Base-by-base conservation (phyloP, 2,888 invertebrate genomes). In the Epistrophe grossulariae region DNA sequence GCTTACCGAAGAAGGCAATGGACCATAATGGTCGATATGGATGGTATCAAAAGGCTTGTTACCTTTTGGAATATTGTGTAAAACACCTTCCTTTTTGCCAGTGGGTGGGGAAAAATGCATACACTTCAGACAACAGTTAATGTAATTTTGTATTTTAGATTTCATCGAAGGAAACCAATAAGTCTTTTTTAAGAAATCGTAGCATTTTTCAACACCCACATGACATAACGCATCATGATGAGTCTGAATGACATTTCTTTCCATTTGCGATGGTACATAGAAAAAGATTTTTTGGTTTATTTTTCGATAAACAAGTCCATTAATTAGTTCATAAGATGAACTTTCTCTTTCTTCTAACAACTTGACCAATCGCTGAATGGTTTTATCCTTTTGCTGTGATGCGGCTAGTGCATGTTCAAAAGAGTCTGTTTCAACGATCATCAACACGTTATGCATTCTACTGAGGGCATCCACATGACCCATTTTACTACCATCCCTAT, bases 81-180 rank as follows among this genome's bases (percentile, higher is more conserved):
- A 31, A 8, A 35, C 11, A 10, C 59, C 35, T n/a, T 59, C 57
- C 10, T 59, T 59, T 17, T 59, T 59, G 3, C 57, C 57, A 17
- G 57, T 35, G 0, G n/a, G 57, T 17, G 57, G 31, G 3, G 57
- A 59, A 31, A 59, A 59, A 17, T 59, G n/a, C 13, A 59, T 35
- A 9, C 57, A 59, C 11, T 40, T 40, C 40, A 40, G 40, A 40
- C 10, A 40, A 40, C 40, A 57, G n/a, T 31, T 57, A 28, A 57
- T 57, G n/a, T 57, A 57, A 15, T 8, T 15, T 31, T 57, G 31
- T 40, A 59, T 59, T 59, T 59, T 59, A n/a, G 59, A 13, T n/a
- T 59, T 59, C 59, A 59, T 59, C 6, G 15, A n/a, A n/a, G 59
- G 59, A 59, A 59, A 35, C 59, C 59, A 59, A 35, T 35, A 59